phyloP scores from a whole-genome alignment of 2,113 vertebrate species.

The Suricata suricatta region DNA sequence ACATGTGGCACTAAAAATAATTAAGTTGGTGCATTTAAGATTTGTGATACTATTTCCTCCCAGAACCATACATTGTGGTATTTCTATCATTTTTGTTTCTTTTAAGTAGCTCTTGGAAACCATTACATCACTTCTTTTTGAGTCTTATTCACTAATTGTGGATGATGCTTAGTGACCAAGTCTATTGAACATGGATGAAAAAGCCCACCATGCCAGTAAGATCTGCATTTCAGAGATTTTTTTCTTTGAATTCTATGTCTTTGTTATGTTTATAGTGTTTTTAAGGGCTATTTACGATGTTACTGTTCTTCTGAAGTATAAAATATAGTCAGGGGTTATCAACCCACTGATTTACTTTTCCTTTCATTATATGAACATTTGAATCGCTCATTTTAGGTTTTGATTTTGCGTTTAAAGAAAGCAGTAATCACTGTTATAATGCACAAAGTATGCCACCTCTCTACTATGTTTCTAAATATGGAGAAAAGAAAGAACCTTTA shows the following conservation, averaged over 20 bases:
- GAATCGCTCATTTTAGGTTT: background rate
- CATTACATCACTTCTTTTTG: slow-evolving; percentile 56
- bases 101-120: slow-evolving; percentile 67
- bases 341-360: background rate
- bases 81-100: slow-evolving; percentile 58
- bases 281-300: background rate
- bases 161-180: slow-evolving; percentile 44
- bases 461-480: background rate
- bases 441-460: background rate
- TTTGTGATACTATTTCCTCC: background rate
- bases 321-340: background rate
- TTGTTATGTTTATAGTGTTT: background rate
- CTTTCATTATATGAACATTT: background rate
- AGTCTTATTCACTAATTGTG: slow-evolving; percentile 49
- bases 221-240: background rate
- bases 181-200: slow-evolving; percentile 43
- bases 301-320: background rate
- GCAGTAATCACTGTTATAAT: background rate
- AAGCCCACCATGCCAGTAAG: background rate
- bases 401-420: background rate
- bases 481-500: background rate
- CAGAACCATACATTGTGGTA: background rate
- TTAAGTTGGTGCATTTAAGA: background rate
- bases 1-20: background rate
- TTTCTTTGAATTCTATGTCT: background rate